Base-by-base conservation (phyloP, 2,113 vertebrate species). In the Actenoides lindsayi region DNA sequence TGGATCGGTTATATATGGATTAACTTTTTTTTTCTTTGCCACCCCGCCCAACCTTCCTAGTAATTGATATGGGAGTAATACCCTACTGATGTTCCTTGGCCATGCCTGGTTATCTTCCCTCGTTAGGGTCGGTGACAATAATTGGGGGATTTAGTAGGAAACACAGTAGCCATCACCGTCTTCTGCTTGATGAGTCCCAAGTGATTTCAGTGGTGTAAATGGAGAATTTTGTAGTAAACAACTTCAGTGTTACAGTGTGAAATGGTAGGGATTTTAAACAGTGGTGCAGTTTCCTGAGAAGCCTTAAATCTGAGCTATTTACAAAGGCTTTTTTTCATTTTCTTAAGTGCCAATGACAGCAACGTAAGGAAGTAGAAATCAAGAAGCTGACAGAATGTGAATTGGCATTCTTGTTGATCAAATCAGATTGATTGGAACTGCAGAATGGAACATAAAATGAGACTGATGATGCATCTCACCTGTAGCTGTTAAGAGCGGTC, bases 401-500 rank as follows among this genome's bases (percentile, higher is more conserved):
- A 62, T 82, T 5, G 8, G 21, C n/a, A 1, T 74, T 60, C 20
- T 64, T 75, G 19, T 37, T 81, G 62, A 21, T 69, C 1, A 3
- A 18, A 69, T 87, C 57, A 37, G 17, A 33, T 44, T 85, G 41
- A n/a, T 70, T 53, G 70, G 31, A 89, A 53, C 31, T 64, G n/a
- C 56, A 23, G 62, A 92, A 62, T 69, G 91, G 91, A 96, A 97
- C 95, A 89, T 1, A 53, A 89, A 97, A 96, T 67, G 44, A 70
- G 42, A 0, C 30, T 84, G 33, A n/a, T 78, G 25, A 21, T 15
- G 16, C 35, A 70, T 81, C 60, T 87, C 20, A 18, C 4, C 9
- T 73, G 25, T 25, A 75, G 16, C 24, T 71, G 39, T 48, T 75
- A 21, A n/a, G 33, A 65, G 23, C 60, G 71, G 39, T 37, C 37